Percentiles rank a stretch among this genome's conserved stretches.
phyloP scores from a whole-genome alignment of 2,888 invertebrate species.

The Diarsia mendica region DNA sequence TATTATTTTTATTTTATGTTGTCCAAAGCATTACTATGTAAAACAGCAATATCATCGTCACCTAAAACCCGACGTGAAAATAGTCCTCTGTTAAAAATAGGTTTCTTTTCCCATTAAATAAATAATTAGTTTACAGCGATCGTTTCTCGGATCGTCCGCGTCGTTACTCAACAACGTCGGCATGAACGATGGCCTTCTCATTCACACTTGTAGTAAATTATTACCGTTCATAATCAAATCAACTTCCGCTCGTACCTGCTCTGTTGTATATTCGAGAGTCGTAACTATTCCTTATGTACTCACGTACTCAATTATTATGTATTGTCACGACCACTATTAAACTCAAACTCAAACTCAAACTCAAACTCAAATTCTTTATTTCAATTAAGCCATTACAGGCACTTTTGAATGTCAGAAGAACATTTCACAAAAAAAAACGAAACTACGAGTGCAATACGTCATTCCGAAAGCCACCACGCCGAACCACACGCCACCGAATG shows the following conservation, averaged over 20 bases:
- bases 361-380: no score
- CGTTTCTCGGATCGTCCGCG: slow-evolving; percentile 10
- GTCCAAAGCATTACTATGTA: slow-evolving; percentile 13
- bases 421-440: no score
- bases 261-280: slow-evolving; percentile 43
- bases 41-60: slow-evolving; percentile 2
- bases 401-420: no score
- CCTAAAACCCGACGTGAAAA: slow-evolving; percentile 3
- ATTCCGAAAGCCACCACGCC: no score
- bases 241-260: slow-evolving; percentile 41
- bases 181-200: slow-evolving; percentile 38
- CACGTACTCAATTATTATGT: slow-evolving; percentile 42
- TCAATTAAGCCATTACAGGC: no score
- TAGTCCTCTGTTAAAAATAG: slow-evolving; percentile 13
- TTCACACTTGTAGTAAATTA: slow-evolving; percentile 46
- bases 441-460: no score
- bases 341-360: no score
- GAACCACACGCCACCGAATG: no score
- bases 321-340: slow-evolving; percentile 50
- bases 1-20: slow-evolving; percentile 3
- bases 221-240: slow-evolving; percentile 39
- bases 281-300: slow-evolving; percentile 25
- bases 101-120: background rate
- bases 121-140: slow-evolving; percentile 4
- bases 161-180: background rate